Percentiles rank a stretch among this genome's conserved stretches.
Evolutionary conservation across 2,113 vertebrate genomes (phyloP).

Genomic region (Pygoscelis antarcticus): DNA sequence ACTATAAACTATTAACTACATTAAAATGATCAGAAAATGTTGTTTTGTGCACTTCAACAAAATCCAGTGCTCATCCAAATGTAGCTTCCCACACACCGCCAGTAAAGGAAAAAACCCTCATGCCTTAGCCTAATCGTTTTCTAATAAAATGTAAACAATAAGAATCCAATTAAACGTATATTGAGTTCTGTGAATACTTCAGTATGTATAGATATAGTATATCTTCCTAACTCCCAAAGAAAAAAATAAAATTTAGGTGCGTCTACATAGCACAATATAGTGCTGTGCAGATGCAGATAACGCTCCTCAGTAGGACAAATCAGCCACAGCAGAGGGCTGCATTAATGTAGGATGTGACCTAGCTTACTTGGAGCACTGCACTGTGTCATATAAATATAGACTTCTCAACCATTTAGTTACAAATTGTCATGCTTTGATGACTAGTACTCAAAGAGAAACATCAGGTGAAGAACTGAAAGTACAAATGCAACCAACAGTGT

Average conservation of each 20-base stretch:
- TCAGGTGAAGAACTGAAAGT: neutral
- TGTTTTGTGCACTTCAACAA: neutral
- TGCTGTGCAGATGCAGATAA: neutral
- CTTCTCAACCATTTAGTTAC: neutral
- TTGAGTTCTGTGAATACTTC: neutral
- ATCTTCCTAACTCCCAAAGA: neutral
- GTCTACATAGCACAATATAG: neutral
- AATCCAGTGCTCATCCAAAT: neutral
- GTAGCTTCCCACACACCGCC: neutral
- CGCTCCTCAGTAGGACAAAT: neutral
- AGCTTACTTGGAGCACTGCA: neutral
- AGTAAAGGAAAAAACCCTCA: neutral
- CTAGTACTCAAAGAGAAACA: neutral
- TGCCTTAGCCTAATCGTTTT: neutral
- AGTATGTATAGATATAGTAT: neutral
- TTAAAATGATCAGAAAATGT: neutral
- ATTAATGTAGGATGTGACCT: neutral
- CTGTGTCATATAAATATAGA: neutral
- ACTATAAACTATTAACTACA: neutral
- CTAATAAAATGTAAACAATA: neutral
- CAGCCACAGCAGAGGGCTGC: rapidly evolving
- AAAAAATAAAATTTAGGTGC: neutral
- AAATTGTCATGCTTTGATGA: neutral
- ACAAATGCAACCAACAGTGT: neutral
- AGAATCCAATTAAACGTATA: neutral